Evolutionary conservation across 2,888 invertebrate genomes (phyloP).

Genomic region (Drosophila antonietae): DNA sequence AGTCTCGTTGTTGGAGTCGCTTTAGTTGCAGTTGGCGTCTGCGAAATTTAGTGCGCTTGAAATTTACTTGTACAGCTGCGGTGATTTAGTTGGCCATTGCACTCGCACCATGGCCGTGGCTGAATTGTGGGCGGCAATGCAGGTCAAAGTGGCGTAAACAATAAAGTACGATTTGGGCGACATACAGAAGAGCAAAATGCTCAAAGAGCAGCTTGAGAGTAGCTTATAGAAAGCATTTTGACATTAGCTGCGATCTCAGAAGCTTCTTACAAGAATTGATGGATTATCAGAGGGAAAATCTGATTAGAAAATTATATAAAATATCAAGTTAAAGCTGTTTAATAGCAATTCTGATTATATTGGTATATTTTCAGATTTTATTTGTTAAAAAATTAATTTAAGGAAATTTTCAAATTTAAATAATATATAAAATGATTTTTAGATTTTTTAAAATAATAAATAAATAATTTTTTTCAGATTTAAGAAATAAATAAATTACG

Average conservation of each 20-base stretch:
- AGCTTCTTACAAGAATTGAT: too few species aligned
- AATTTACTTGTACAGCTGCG: slow-evolving; percentile 76
- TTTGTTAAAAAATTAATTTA: too few species aligned
- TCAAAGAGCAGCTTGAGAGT: background rate
- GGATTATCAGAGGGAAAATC: too few species aligned
- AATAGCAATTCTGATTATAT: too few species aligned
- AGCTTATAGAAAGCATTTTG: background rate
- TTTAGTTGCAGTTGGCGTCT: slow-evolving; percentile 52
- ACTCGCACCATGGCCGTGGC: slow-evolving; percentile 27
- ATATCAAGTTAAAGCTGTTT: too few species aligned
- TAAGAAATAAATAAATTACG: too few species aligned
- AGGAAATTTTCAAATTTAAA: too few species aligned
- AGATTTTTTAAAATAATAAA: too few species aligned
- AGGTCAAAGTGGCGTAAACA: slow-evolving; percentile 43
- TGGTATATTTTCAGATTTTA: too few species aligned
- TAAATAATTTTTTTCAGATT: too few species aligned
- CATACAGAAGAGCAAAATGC: background rate
- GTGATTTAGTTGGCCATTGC: slow-evolving; percentile 68
- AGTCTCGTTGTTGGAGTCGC: slow-evolving; percentile 16
- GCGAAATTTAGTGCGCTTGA: slow-evolving; percentile 78
- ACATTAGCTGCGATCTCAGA: background rate
- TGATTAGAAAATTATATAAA: background rate
- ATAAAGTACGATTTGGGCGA: slow-evolving; percentile 18
- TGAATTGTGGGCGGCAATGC: slow-evolving; percentile 28
- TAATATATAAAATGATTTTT: too few species aligned